Evolutionary conservation across 2,888 invertebrate species (phyloP), one percentile per base, ranked within the genome.

Genomic region (Polylopha cassiicola): DNA sequence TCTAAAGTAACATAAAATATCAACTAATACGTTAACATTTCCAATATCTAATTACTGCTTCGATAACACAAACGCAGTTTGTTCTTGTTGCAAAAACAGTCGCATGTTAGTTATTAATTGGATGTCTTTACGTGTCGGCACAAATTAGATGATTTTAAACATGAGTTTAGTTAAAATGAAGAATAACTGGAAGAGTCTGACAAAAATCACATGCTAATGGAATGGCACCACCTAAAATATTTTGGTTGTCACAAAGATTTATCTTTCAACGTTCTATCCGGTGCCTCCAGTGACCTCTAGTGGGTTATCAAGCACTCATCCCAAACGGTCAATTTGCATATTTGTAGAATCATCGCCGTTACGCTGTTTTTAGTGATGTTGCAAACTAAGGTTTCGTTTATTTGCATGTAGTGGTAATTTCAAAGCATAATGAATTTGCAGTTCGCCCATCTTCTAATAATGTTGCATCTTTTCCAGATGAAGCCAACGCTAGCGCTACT

Each of bases 171-270:
- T 51, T 54, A 21, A 48, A 51, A 45, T 52, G 43, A 13, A 52
- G 52, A 48, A 58, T 58, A 6, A 58, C 56, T 47, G 55, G 55
- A 14, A 59, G 46, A 32, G 48, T 58, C 42, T 58, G 57, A 11
- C 57, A 47, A 43, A 60, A 59, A 53, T 61, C 60, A 42, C 57
- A 53, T 41, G 58, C 44, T 32, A 61, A 53, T 42, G 61, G 42
- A 23, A 59, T 50, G 23, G 39, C 45, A 3, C 54, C 54, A 45
- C 58, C 53, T 36, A 55, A 47, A 30, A 47, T 39, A 10, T 48
- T 50, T 37, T 46, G 38, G 44, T 53, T 50, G n/a, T 48, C 26
- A 30, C 51, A 52, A 10, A 61, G 6, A 50, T n/a, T n/a, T n/a
- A n/a, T 53, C 51, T 53, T 54, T 45, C 15, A 57, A 44, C 5